Evolutionary conservation across 2,797 vertebrate genomes (phyloP).

Genomic region (Urophycis tenuis): DNA sequence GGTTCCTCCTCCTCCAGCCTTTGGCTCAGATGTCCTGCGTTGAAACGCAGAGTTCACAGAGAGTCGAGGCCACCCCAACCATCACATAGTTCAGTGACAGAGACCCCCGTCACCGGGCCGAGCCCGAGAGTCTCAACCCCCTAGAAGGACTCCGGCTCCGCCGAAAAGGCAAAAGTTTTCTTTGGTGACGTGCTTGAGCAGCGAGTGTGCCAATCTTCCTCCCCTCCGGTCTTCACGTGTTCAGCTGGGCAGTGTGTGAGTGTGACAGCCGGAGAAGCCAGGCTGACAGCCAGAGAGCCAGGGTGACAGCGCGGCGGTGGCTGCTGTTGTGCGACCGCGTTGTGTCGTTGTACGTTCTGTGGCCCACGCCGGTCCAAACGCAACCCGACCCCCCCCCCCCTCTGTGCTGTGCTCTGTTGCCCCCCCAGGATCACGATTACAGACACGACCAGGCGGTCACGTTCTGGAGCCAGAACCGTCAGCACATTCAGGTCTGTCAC

Average conservation of each 20-base stretch:
- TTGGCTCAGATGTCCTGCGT: too few relatives aligned
- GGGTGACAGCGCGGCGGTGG: too few relatives aligned
- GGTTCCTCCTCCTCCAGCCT: too few relatives aligned
- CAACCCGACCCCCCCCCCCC: not conserved
- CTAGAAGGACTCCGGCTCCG: not conserved
- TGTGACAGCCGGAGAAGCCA: not conserved
- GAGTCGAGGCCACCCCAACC: too few relatives aligned
- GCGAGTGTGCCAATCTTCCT: not conserved
- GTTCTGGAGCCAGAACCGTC: constrained; percentile 70
- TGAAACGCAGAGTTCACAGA: too few relatives aligned
- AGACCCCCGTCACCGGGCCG: not conserved
- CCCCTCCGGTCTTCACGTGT: not conserved
- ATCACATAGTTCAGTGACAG: not conserved
- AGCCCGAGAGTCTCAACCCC: not conserved
- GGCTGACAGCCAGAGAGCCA: too few relatives aligned
- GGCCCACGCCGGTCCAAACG: too few relatives aligned
- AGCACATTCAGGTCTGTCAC: constrained; percentile 58
- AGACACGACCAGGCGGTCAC: constrained; percentile 62
- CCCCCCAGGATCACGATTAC: constrained; percentile 60
- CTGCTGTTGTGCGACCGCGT: not conserved
- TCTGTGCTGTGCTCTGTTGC: constrained; percentile 6
- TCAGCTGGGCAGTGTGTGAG: not conserved
- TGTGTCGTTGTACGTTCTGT: too few relatives aligned
- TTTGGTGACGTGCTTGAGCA: not conserved
- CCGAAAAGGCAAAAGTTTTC: not conserved